Conservation (phyloP, 2,797 vertebrate genomes). For the Fratercula arctica region DNA sequence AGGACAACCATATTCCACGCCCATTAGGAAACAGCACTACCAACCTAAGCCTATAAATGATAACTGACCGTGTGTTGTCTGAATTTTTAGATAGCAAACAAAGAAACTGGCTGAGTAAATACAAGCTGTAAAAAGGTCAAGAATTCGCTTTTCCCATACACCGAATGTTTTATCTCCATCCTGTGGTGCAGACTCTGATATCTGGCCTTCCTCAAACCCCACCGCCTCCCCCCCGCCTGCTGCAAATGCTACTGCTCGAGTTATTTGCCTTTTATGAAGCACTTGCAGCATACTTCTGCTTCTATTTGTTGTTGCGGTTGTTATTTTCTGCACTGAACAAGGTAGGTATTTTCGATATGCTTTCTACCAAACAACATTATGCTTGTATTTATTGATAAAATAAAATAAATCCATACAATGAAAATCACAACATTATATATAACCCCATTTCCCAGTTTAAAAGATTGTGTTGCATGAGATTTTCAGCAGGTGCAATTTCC, state of each 20-base stretch:
- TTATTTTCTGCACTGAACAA: constrained; percentile 22
- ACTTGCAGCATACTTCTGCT: not conserved
- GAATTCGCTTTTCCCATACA: not conserved
- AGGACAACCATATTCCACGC: rapidly evolving
- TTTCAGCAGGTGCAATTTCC: constrained; percentile 56
- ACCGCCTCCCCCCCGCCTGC: not conserved
- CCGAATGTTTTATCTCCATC: not conserved
- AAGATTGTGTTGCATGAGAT: constrained; percentile 7
- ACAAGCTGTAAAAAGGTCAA: not conserved
- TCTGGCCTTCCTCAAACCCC: not conserved
- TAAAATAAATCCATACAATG: constrained; percentile 25
- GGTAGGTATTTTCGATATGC: constrained; percentile 15
- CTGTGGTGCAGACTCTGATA: not conserved
- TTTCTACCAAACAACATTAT: constrained; percentile 11
- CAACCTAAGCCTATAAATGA: rapidly evolving
- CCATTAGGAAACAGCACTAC: rapidly evolving
- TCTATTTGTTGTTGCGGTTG: not conserved
- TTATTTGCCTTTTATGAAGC: not conserved
- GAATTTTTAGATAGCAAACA: not conserved
- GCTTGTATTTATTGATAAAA: constrained; percentile 53
- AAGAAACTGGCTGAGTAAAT: not conserved
- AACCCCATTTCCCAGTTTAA: constrained; percentile 30
- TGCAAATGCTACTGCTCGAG: not conserved
- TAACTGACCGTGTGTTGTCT: rapidly evolving
- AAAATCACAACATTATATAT: constrained; percentile 1